Conservation (phyloP, 2,113 vertebrate species). For the Aythya baeri region DNA sequence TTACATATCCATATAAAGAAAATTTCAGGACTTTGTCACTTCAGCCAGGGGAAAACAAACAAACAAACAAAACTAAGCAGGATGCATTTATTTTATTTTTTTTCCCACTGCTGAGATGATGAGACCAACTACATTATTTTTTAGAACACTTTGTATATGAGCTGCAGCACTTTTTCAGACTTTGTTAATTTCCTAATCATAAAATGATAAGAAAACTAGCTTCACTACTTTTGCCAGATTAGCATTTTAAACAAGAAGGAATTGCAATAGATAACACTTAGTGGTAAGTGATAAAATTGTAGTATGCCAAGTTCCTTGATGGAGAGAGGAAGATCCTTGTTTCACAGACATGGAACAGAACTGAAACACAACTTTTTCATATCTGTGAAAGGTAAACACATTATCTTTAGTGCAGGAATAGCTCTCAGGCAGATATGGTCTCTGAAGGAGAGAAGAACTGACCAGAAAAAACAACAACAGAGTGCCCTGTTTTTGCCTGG, state of each 20-base stretch:
- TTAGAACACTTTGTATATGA: neutral
- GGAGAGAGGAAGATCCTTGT: neutral
- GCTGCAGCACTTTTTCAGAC: neutral
- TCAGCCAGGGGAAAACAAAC: neutral
- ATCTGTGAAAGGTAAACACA: neutral
- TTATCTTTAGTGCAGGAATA: neutral
- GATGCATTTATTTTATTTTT: neutral
- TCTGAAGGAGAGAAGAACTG: neutral
- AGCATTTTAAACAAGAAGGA: neutral
- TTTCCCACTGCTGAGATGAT: neutral
- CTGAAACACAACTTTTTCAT: neutral
- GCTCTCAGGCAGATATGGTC: accelerated
- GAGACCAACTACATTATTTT: neutral
- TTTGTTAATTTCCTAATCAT: neutral
- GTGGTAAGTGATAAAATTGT: neutral
- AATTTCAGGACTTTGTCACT: neutral
- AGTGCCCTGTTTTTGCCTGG: neutral
- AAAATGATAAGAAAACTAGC: neutral
- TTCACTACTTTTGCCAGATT: neutral
- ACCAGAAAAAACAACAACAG: neutral
- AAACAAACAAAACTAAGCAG: neutral
- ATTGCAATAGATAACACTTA: neutral
- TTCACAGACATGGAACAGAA: neutral
- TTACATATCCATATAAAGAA: neutral
- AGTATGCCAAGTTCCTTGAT: neutral